Conservation (phyloP, 2,113 vertebrate genomes). For the Cyanocitta stelleri region DNA sequence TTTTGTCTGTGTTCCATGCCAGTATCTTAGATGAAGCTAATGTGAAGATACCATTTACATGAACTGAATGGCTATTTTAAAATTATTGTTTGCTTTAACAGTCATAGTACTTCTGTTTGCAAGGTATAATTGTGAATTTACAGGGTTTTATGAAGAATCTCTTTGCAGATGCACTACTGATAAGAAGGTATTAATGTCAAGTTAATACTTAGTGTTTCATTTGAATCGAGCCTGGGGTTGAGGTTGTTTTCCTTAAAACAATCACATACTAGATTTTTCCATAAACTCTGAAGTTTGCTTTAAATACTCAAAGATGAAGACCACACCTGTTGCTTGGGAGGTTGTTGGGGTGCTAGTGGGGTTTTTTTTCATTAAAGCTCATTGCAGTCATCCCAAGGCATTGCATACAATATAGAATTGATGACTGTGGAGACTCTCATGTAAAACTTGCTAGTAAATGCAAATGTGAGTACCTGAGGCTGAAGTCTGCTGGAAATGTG, state of each 20-base stretch:
- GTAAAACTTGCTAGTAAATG: background rate
- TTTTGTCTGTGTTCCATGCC: background rate
- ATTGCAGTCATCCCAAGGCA: background rate
- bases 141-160: slow-evolving; percentile 11
- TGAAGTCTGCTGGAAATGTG: background rate
- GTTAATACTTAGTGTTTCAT: background rate
- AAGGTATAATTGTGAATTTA: slow-evolving; percentile 1
- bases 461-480: background rate
- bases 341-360: background rate
- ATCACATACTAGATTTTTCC: background rate
- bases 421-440: background rate
- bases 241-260: background rate
- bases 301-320: background rate
- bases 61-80: background rate
- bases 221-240: background rate
- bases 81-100: background rate
- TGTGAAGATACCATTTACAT: background rate
- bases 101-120: background rate
- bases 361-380: background rate
- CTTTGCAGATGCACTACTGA: slow-evolving; percentile 32
- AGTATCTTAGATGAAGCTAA: background rate
- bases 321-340: background rate
- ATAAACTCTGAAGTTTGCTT: background rate
- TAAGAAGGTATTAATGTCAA: background rate
- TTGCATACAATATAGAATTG: background rate